Conservation (phyloP, 2,888 invertebrate genomes). For the Brenthis ino region DNA sequence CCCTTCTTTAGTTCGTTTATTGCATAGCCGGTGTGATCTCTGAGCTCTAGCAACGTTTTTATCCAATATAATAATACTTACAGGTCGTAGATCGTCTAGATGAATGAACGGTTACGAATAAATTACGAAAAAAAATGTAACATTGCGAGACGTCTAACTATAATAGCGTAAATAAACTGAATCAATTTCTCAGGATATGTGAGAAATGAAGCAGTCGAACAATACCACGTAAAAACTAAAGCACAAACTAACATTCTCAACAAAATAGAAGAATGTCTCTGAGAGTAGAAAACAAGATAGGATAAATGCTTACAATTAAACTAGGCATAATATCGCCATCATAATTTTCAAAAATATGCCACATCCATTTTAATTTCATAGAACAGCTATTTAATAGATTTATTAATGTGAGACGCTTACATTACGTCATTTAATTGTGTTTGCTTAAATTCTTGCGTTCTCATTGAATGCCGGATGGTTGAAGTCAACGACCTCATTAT, state of each 20-base stretch:
- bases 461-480: slow-evolving; percentile 47
- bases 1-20: slow-evolving; percentile 47
- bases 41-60: slow-evolving; percentile 44
- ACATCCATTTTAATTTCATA: slow-evolving; percentile 16
- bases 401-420: slow-evolving; percentile 30
- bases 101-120: slow-evolving; percentile 46
- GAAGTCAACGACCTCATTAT: slow-evolving; percentile 56
- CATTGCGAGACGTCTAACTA: slow-evolving; percentile 37
- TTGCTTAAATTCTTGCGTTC: slow-evolving; percentile 47
- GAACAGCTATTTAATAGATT: slow-evolving; percentile 28
- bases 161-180: slow-evolving; percentile 34
- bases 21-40: slow-evolving; percentile 38
- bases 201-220: slow-evolving; percentile 30
- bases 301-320: background rate
- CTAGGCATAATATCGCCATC: background rate
- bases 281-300: background rate
- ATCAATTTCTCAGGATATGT: slow-evolving; percentile 35
- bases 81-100: slow-evolving; percentile 39
- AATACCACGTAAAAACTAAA: slow-evolving; percentile 25
- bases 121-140: slow-evolving; percentile 41
- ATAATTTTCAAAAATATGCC: background rate
- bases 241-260: slow-evolving; percentile 2
- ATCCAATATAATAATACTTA: slow-evolving; percentile 34
- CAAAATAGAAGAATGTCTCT: background rate
- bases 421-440: slow-evolving; percentile 46